phyloP scores from a whole-genome alignment of 64 coral and sea anemone species.

The Pachyseris speciosa region DNA sequence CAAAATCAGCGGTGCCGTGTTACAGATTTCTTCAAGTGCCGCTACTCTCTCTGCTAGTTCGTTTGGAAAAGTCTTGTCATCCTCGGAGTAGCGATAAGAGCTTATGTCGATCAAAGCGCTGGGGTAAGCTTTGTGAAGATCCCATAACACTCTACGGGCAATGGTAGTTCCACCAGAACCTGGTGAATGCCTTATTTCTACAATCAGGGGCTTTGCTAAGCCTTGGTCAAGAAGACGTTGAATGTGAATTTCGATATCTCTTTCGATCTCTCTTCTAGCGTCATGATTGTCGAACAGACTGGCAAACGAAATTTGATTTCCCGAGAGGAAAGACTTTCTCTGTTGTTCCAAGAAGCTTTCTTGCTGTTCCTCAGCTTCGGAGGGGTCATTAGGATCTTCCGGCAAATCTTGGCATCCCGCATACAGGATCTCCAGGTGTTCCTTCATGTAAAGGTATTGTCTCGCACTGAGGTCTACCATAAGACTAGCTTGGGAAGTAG shows the following conservation, averaged over 20 bases:
- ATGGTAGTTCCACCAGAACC: conserved; percentile 76
- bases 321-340: conserved; percentile 67
- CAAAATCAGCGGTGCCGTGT: conserved; percentile 48
- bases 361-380: neutral
- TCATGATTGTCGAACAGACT: conserved; percentile 82
- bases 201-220: conserved; percentile 6
- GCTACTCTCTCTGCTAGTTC: conserved; percentile 48
- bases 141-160: conserved; percentile 75
- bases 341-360: conserved; percentile 50
- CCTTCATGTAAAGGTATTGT: conserved; percentile 52
- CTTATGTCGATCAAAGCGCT: conserved; percentile 28
- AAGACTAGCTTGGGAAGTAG: conserved; percentile 25
- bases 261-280: conserved; percentile 57
- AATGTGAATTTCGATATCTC: conserved; percentile 62
- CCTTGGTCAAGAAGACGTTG: conserved; percentile 67
- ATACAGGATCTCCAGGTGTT: conserved; percentile 62
- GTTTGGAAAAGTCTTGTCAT: conserved; percentile 41
- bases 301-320: conserved; percentile 66
- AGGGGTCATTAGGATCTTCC: neutral
- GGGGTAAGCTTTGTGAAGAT: conserved; percentile 65
- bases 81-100: conserved; percentile 46
- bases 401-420: conserved; percentile 50
- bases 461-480: neutral
- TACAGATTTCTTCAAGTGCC: conserved; percentile 60
- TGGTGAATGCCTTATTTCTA: conserved; percentile 72